Conservation (phyloP, 2,113 vertebrate genomes). For the Rhea pennata region DNA sequence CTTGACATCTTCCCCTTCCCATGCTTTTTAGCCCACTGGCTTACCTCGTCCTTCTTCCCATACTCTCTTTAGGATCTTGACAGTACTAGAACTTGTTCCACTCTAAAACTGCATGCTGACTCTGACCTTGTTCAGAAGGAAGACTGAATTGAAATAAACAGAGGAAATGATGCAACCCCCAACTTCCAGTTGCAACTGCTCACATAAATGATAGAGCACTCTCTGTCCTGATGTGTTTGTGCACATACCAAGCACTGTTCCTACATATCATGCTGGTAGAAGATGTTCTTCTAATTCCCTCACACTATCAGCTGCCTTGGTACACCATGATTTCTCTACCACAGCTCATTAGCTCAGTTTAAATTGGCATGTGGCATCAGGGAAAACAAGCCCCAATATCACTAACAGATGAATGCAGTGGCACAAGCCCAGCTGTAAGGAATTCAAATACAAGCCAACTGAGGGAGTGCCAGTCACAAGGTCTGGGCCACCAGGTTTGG, state of each 20-base stretch:
- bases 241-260: neutral
- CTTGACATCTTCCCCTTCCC: neutral
- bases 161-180: accelerated
- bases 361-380: accelerated
- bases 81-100: neutral
- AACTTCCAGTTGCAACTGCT: neutral
- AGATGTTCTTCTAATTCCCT: neutral
- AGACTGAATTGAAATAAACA: neutral
- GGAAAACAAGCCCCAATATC: neutral
- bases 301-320: neutral
- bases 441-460: too few species aligned
- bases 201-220: accelerated
- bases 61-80: neutral
- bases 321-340: accelerated
- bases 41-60: neutral
- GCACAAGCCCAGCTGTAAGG: accelerated
- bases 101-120: neutral
- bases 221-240: too few species aligned
- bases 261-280: neutral
- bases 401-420: too few species aligned
- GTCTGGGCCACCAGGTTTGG: too few species aligned
- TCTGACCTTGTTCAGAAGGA: neutral
- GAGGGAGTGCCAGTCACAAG: neutral
- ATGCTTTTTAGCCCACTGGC: neutral
- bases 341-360: too few species aligned